Percentiles rank a stretch among this genome's conserved stretches.
These are phyloP conservation scores for Nettapus auritus DNA, from an alignment of 2,113 vertebrate genomes.

Conservation along the genomic window DNA sequence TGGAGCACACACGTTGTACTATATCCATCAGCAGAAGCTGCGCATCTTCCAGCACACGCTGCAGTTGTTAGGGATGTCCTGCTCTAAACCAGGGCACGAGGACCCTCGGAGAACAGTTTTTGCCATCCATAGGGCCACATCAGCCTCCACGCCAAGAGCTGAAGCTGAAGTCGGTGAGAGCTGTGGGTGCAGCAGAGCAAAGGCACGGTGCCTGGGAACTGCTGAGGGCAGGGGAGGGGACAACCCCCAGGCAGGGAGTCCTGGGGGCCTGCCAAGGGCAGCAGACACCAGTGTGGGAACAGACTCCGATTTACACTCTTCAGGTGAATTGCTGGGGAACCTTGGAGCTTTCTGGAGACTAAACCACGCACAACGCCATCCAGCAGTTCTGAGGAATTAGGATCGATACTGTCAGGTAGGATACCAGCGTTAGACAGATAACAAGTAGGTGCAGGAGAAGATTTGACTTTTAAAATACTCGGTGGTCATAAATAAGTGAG, in stretches of 20 bases:
- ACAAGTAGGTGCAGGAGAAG: background rate
- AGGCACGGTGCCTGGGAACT: background rate
- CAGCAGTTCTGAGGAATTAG: slow-evolving; percentile 2
- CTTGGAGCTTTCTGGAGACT: background rate
- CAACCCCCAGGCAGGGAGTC: background rate
- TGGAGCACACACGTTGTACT: background rate
- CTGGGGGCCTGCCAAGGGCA: background rate
- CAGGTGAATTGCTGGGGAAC: background rate
- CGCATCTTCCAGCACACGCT: background rate
- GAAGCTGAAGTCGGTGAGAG: rapidly evolving
- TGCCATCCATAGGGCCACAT: background rate
- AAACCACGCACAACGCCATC: background rate
- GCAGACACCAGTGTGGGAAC: background rate
- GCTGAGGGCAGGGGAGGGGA: background rate
- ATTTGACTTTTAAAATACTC: background rate
- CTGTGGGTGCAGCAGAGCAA: background rate
- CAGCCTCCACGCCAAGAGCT: background rate
- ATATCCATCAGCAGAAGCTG: background rate
- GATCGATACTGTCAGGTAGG: background rate
- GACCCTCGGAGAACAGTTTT: background rate
- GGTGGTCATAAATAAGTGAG: background rate
- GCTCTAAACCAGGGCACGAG: background rate
- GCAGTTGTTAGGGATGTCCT: background rate
- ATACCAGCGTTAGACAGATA: background rate
- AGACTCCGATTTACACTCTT: background rate